Percentiles rank a stretch among this genome's conserved stretches.
phyloP scores from a whole-genome alignment of 2,888 invertebrate species.

The Apodemia duryi region DNA sequence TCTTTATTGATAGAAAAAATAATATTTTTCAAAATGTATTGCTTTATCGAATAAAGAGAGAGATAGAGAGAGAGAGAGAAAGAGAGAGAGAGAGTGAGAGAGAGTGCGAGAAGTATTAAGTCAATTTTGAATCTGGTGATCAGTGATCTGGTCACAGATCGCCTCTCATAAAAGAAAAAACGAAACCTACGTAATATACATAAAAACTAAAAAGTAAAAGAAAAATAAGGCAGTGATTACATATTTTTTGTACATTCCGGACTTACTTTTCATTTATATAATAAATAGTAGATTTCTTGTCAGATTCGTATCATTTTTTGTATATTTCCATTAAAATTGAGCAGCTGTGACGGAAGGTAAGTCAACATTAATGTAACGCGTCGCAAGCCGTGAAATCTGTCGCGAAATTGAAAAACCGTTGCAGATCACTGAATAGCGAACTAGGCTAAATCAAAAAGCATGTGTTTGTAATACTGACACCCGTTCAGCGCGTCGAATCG shows the following conservation, averaged over 20 bases:
- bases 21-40: too few species aligned
- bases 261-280: constrained; percentile 10
- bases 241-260: neutral
- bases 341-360: constrained; percentile 79
- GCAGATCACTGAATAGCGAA: constrained; percentile 53
- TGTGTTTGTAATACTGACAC: constrained; percentile 76
- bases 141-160: too few species aligned
- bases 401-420: constrained; percentile 73
- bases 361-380: constrained; percentile 79
- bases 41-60: too few species aligned
- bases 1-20: too few species aligned
- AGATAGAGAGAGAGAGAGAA: too few species aligned
- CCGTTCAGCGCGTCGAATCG: constrained; percentile 72
- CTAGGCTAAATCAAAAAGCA: constrained; percentile 67
- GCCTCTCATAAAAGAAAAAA: too few species aligned
- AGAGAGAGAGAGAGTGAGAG: too few species aligned
- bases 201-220: too few species aligned
- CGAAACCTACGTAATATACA: too few species aligned
- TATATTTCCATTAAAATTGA: constrained; percentile 49
- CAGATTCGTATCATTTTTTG: constrained; percentile 27
- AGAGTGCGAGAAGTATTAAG: too few species aligned
- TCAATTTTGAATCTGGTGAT: too few species aligned
- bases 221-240: neutral
- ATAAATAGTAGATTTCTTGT: constrained; percentile 20
- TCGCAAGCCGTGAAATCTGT: constrained; percentile 66